Base-by-base conservation (phyloP, 1,140 invertebrate genomes). In the Drosophila orena region DNA sequence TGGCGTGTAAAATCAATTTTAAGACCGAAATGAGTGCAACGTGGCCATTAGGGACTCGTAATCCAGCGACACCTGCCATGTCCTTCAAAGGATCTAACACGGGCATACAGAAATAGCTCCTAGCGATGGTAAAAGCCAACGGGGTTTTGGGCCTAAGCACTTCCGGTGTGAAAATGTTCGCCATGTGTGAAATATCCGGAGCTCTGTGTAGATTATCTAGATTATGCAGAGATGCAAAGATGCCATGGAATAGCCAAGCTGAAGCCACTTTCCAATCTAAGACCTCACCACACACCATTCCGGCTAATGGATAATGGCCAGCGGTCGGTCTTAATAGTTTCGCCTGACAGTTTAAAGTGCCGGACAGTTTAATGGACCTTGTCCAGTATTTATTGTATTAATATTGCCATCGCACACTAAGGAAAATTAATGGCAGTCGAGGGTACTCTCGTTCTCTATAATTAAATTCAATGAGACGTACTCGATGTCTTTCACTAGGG, bases 381-480 rank as follows among this genome's bases (percentile, higher is more conserved):
- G 75, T 58, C 50, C 43, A 53, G 71, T 79, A 89, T 89, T 89
- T 84, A 89, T 89, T 89, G 84, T 70, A 89, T 88, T 89, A 77
- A 83, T 83, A 73, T 83, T 79, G 58, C 53, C 79, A 73, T 79
- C 73, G 58, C 53, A 15, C 44, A 49, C 55, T 77, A 40, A 34
- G 8, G 8, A 24, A 49, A 62, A 30, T 50, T 38, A 37, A 52
- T 35, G 49, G n/a, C 1, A 6, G 3, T 3, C 20, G 10, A 7
- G 49, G 5, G 11, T 49, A 5, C 0, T 3, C 10, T 22, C 5
- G 11, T 49, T 3, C 0, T 3, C 10, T 22, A 8, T n/a, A 8
- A 53, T 37, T 37, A 7, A 17, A 43, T 10, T 43, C 10, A 40
- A 40, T n/a, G 30, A 8, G 30, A 8, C 30, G 30, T 30, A 30